A percentile compares a stretch with the other conserved stretches of the same genome.
Evolutionary conservation across 2,113 vertebrate genomes (phyloP).

Genomic region (Hypanus sabinus): DNA sequence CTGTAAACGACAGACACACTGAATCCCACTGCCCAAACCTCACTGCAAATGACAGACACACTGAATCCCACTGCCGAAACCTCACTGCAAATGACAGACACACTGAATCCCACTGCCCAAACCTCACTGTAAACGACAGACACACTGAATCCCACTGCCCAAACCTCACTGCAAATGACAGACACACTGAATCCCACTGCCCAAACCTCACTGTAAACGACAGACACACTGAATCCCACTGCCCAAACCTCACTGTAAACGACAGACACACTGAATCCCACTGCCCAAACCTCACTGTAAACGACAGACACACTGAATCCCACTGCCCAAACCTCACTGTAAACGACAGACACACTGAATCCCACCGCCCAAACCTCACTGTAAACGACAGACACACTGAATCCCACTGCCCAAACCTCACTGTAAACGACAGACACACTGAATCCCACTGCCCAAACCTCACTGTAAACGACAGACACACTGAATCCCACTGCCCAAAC

Average conservation of each 20-base stretch:
- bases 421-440: conserved; percentile 49
- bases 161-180: conserved; percentile 60
- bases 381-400: conserved; percentile 36
- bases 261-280: conserved; percentile 6
- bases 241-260: conserved; percentile 58
- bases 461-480: conserved; percentile 54
- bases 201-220: conserved; percentile 59
- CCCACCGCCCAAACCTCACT: conserved; percentile 56
- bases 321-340: conserved; percentile 56
- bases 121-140: conserved; percentile 60
- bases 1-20: conserved; percentile 49
- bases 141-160: not conserved
- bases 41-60: conserved; percentile 54
- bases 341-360: conserved; percentile 27
- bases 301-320: conserved; percentile 18
- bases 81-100: conserved; percentile 60
- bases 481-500: not conserved
- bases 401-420: conserved; percentile 47
- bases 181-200: not conserved
- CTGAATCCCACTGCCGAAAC: not conserved
- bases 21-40: conserved; percentile 41
- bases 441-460: conserved; percentile 41
- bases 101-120: not conserved
- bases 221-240: not conserved
- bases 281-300: conserved; percentile 57